phyloP scores from a whole-genome alignment of 1,140 invertebrate genomes.

The fruit fly (Drosophila melanogaster) region Release_6_plus_ISO1_MT NT_033777.3:12966001-12966500 shows the following conservation, averaged over 20 bases:
- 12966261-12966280: constrained; percentile 3
- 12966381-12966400: constrained; percentile 66
- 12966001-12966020: too few species aligned
- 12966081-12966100: background rate
- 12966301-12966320: constrained; percentile 58
- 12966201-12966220: background rate
- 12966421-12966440: constrained; percentile 50
- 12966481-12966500: background rate
- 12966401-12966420: constrained; percentile 56
- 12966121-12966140: background rate
- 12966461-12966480: constrained; percentile 29
- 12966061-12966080: constrained; percentile 4
- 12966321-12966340: constrained; percentile 52
- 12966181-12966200: constrained; percentile 8
- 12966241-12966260: background rate
- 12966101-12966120: background rate
- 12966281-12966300: constrained; percentile 55
- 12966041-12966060: too few species aligned
- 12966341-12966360: constrained; percentile 54
- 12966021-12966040: background rate
- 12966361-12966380: constrained; percentile 45
- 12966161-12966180: constrained; percentile 1
- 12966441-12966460: constrained; percentile 55
- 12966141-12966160: background rate
- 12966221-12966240: background rate